phyloP scores from a whole-genome alignment of 2,888 invertebrate species.

The Eubasilissa splendida region DNA sequence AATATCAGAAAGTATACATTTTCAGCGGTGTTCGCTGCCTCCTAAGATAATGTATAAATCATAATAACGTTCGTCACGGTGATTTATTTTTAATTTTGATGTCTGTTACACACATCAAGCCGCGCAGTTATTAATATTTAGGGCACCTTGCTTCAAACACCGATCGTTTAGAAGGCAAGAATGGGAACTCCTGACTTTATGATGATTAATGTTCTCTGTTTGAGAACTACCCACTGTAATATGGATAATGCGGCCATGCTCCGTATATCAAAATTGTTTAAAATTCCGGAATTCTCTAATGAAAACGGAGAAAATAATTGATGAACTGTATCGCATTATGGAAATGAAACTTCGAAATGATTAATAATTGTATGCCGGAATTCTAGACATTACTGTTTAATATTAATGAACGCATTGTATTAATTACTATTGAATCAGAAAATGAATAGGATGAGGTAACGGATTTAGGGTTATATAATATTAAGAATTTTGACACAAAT shows the following conservation, averaged over 20 bases:
- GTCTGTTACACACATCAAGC: slow-evolving; percentile 29
- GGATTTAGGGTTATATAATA: too few species aligned
- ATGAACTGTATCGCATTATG: slow-evolving; percentile 33
- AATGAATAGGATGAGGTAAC: too few species aligned
- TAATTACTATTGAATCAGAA: too few species aligned
- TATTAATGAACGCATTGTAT: too few species aligned
- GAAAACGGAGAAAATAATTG: slow-evolving; percentile 30
- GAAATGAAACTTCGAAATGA: slow-evolving; percentile 32
- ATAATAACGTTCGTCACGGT: slow-evolving; percentile 10
- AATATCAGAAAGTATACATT: background rate
- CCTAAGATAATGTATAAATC: background rate
- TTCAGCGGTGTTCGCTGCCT: background rate
- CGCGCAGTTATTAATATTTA: slow-evolving; percentile 8
- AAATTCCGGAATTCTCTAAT: slow-evolving; percentile 37
- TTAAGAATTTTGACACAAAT: too few species aligned
- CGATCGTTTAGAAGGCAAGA: slow-evolving; percentile 48
- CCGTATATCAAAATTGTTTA: slow-evolving; percentile 30
- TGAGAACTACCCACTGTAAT: background rate
- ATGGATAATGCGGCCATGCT: slow-evolving; percentile 14
- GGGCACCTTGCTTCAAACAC: slow-evolving; percentile 29
- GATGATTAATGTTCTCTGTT: slow-evolving; percentile 49
- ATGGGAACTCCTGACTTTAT: slow-evolving; percentile 49
- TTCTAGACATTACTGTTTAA: too few species aligned
- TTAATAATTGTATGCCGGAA: slow-evolving; percentile 1
- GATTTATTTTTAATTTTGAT: slow-evolving; percentile 38